Conservation (phyloP, 2,888 invertebrate species). For the Limnephilus marmoratus region DNA sequence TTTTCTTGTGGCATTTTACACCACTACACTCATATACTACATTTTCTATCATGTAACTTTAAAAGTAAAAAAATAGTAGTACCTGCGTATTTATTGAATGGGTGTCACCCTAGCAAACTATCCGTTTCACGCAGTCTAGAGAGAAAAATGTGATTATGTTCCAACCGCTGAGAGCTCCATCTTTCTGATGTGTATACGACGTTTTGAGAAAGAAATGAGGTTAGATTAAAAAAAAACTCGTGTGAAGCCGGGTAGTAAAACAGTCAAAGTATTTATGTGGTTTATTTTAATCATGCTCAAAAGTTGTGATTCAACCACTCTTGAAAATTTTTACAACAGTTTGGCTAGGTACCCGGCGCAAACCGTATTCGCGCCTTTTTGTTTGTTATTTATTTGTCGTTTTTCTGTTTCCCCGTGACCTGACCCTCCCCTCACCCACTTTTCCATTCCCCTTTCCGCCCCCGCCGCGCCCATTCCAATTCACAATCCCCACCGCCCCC, state of each 20-base stretch:
- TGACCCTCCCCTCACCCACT: conserved; percentile 43
- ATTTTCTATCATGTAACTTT: background rate
- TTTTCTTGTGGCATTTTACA: no score
- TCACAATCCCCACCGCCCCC: conserved; percentile 45
- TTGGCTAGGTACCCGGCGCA: conserved; percentile 40
- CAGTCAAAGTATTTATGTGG: background rate
- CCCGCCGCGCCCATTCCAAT: conserved; percentile 32
- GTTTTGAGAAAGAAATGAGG: background rate
- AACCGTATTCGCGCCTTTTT: conserved; percentile 65
- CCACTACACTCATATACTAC: no score
- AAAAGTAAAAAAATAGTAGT: no score
- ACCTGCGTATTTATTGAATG: background rate
- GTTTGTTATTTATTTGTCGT: conserved; percentile 66
- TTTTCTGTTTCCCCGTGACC: conserved; percentile 64
- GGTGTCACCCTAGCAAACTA: background rate
- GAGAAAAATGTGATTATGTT: background rate
- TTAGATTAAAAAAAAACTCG: background rate
- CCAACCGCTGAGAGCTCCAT: background rate
- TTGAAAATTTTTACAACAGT: conserved; percentile 29
- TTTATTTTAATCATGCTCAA: background rate
- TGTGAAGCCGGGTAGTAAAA: background rate
- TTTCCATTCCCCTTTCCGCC: conserved; percentile 32
- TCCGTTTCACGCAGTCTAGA: background rate
- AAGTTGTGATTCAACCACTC: background rate
- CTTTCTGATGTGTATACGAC: background rate